phyloP scores from a whole-genome alignment of 2,888 invertebrate species.

The Tuta absoluta region DNA sequence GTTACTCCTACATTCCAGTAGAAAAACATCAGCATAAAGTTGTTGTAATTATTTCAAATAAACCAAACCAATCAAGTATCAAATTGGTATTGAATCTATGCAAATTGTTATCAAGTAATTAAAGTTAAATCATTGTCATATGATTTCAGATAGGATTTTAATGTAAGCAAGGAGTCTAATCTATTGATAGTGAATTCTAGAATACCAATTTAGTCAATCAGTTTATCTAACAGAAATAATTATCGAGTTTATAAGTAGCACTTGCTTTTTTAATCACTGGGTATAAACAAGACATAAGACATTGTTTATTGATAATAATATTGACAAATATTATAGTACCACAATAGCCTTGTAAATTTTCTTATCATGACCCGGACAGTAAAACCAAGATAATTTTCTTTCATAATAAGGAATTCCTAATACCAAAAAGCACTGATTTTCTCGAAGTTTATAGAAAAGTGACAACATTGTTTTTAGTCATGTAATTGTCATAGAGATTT shows the following conservation, averaged over 20 bases:
- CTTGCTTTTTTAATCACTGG: not conserved
- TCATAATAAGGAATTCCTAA: not conserved
- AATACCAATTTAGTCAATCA: not conserved
- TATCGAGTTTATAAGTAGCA: conserved; percentile 1
- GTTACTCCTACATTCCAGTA: not conserved
- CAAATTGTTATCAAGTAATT: too few relatives aligned
- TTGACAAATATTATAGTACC: not conserved
- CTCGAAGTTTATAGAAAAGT: not conserved
- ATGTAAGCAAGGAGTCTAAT: not conserved
- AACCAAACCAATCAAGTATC: too few relatives aligned
- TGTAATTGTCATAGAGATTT: too few relatives aligned
- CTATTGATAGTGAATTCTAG: not conserved
- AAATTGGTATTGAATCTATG: too few relatives aligned
- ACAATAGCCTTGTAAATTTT: not conserved
- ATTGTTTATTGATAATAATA: not conserved
- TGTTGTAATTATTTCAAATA: not conserved
- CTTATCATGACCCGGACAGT: conserved; percentile 4
- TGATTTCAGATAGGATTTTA: too few relatives aligned
- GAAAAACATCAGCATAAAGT: not conserved
- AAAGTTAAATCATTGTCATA: too few relatives aligned
- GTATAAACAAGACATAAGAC: too few relatives aligned
- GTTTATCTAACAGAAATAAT: not conserved
- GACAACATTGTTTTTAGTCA: too few relatives aligned
- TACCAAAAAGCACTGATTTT: not conserved
- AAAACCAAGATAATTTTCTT: not conserved